phyloP scores from a whole-genome alignment of 2,113 vertebrate genomes.

The Sardina pilchardus region DNA sequence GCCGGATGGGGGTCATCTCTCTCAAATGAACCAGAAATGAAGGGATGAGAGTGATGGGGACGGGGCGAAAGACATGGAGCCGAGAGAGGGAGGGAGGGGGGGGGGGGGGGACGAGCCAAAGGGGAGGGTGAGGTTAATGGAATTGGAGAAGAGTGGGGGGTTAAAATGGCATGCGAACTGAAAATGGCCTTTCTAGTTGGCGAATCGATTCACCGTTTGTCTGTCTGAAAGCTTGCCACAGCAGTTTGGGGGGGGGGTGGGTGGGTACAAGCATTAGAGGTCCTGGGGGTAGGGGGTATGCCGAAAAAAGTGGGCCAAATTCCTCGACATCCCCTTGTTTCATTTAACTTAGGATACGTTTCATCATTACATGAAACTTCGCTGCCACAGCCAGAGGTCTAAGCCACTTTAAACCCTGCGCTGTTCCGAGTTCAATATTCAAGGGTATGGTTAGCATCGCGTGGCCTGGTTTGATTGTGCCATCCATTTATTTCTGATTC shows the following conservation, averaged over 20 bases:
- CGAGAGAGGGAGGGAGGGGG: slow-evolving; percentile 38
- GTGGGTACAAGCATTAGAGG: neutral
- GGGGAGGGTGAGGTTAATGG: slow-evolving; percentile 68
- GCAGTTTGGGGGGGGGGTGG: slow-evolving; percentile 13
- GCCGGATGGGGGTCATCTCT: slow-evolving; percentile 41
- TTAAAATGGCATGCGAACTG: slow-evolving; percentile 71
- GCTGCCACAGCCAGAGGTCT: neutral
- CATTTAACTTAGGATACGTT: neutral
- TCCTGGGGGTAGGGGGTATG: neutral
- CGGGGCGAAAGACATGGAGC: slow-evolving; percentile 48
- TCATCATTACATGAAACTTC: neutral
- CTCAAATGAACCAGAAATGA: slow-evolving; percentile 59
- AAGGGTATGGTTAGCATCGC: neutral
- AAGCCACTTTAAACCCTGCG: neutral
- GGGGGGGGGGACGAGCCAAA: slow-evolving; percentile 42
- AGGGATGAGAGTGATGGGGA: slow-evolving; percentile 50
- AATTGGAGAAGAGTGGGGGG: slow-evolving; percentile 55
- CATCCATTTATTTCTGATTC: slow-evolving; percentile 14
- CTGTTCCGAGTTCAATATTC: neutral
- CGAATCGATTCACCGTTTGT: slow-evolving; percentile 59
- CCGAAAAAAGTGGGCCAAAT: neutral
- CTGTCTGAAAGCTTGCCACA: slow-evolving; percentile 54
- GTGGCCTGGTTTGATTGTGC: neutral
- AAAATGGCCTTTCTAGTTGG: slow-evolving; percentile 68
- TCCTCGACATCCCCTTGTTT: neutral